Evolutionary conservation across 2,113 vertebrate genomes (phyloP), one percentile per base, ranked within the genome.

Genomic region (Cyprinus carpio): DNA sequence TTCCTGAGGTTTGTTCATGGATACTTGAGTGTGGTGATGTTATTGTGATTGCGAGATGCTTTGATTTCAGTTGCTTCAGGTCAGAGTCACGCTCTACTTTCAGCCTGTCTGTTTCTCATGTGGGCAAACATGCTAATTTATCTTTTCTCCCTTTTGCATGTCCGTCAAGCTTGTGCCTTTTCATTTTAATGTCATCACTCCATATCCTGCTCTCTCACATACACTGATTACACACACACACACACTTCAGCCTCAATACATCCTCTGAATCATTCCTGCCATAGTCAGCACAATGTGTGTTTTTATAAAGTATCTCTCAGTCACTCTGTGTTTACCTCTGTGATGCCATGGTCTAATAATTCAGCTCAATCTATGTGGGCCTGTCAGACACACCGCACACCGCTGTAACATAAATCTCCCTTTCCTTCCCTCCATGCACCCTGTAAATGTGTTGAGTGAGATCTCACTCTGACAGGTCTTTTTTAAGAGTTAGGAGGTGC

Each of bases 251-350:
- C 11, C 58, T 82, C 62, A 40, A 8, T 80, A 51, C 7, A 4
- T 77, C 75, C 15, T 80, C 49, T 79, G 69, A 60, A 76, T 64
- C 62, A 27, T 29, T 34, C 27, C 20, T 76, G 76, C 65, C 69
- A 23, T 64, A 29, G 64, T 85, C 72, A 82, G 71, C 77, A 85
- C 46, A 49, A 23, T 65, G 54, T 84, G 58, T 62, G 79, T 79
- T 80, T 65, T 51, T 83, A 46, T 49, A 83, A 81, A 77, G 72
- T 75, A n/a, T 79, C 71, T 75, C 58, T 87, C 80, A 56, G 80
- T 80, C 84, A 54, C 84, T 85, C 25, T 72, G 27, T 82, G 85
- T 88, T 86, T 86, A 83, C 84, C 34, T 83, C 69, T 79, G 81
- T 43, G 83, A 78, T 81, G 75, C 64, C 62, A 29, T 72, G 83